A percentile compares a stretch with the other conserved stretches of the same genome.
Evolutionary conservation across 2,797 vertebrate species (phyloP).

Genomic region (Parotocinclus haroldoi): DNA sequence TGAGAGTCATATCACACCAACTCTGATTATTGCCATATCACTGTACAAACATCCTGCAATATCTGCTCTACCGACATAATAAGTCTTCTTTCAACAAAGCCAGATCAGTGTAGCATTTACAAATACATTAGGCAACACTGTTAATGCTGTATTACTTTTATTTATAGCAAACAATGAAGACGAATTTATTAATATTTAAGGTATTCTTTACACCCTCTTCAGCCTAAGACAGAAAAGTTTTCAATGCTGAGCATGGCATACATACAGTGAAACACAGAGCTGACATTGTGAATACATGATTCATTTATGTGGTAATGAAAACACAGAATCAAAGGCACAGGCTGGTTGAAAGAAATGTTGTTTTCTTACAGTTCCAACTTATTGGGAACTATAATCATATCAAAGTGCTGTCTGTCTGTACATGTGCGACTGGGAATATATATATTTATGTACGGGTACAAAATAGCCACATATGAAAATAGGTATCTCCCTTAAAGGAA

Average conservation of each 20-base stretch:
- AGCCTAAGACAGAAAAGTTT: slow-evolving; percentile 33
- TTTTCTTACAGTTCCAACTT: too few relatives aligned
- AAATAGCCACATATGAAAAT: too few relatives aligned
- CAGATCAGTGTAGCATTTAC: slow-evolving; percentile 3
- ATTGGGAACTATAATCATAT: too few relatives aligned
- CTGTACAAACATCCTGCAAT: slow-evolving; percentile 10
- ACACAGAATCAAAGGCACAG: slow-evolving; percentile 20
- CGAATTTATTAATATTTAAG: neutral
- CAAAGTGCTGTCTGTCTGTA: too few relatives aligned
- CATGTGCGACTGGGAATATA: too few relatives aligned
- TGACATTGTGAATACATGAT: slow-evolving; percentile 36
- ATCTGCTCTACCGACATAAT: slow-evolving; percentile 11
- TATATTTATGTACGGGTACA: too few relatives aligned
- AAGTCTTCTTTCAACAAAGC: slow-evolving; percentile 24
- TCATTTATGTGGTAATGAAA: slow-evolving; percentile 35
- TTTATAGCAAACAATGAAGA: slow-evolving; percentile 68
- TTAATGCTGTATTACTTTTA: slow-evolving; percentile 48
- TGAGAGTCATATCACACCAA: neutral
- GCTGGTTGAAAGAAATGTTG: too few relatives aligned
- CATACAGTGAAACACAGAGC: slow-evolving; percentile 12
- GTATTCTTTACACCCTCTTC: slow-evolving; percentile 11
- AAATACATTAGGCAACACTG: slow-evolving; percentile 26
- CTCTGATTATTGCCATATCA: slow-evolving; percentile 18
- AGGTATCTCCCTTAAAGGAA: too few relatives aligned
- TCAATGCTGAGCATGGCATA: slow-evolving; percentile 32